Conservation (phyloP, 2,113 vertebrate genomes). For the Chunga burmeisteri region DNA sequence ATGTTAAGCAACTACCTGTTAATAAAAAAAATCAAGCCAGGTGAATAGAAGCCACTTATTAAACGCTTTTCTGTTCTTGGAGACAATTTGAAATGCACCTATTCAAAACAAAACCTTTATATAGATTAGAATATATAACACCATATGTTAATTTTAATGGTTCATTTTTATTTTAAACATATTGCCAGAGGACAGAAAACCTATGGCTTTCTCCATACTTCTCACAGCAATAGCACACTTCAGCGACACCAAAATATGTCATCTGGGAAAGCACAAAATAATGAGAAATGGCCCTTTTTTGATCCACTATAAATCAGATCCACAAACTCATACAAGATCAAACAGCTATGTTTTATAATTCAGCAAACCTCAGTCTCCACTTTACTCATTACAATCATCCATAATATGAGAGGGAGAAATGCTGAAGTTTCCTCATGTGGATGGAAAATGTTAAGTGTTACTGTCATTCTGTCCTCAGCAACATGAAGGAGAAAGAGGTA, state of each 20-base stretch:
- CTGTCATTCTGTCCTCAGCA: background rate
- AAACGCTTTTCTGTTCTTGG: background rate
- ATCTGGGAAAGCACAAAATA: background rate
- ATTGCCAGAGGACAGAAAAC: background rate
- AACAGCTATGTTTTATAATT: constrained; percentile 40
- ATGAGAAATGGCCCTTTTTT: background rate
- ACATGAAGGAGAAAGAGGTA: background rate
- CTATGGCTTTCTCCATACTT: background rate
- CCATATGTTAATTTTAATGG: background rate
- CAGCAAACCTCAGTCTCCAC: constrained; percentile 5
- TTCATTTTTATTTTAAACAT: background rate
- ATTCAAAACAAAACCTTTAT: background rate
- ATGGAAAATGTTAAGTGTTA: background rate
- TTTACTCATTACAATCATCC: background rate
- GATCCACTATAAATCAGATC: background rate
- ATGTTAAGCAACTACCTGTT: background rate
- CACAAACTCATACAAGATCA: constrained; percentile 38
- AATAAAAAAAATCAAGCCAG: background rate
- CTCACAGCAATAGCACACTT: background rate
- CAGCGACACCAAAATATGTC: background rate
- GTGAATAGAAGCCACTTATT: background rate
- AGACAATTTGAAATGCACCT: background rate
- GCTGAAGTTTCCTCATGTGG: background rate
- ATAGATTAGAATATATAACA: background rate
- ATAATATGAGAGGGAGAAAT: background rate